A percentile compares a stretch with the other conserved stretches of the same genome.
Conservation (phyloP, 2,888 invertebrate genomes). For the Entomobrya proxima region DNA sequence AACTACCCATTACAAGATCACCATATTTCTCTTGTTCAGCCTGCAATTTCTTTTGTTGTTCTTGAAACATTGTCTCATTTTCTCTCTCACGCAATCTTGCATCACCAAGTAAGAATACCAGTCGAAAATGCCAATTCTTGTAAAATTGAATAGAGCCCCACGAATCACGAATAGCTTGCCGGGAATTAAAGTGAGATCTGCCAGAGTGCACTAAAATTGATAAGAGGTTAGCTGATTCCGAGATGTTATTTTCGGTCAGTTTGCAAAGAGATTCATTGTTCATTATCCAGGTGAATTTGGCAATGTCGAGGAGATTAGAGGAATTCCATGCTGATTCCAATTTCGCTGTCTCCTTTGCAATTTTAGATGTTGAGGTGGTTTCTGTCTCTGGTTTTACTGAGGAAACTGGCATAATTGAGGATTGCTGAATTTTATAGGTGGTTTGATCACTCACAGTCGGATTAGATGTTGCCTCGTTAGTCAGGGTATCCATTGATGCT, state of each 20-base stretch:
- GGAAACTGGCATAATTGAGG: no score
- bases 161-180: not conserved
- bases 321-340: not conserved
- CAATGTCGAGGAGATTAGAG: not conserved
- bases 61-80: not conserved
- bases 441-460: no score
- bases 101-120: conserved; percentile 19
- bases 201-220: not conserved
- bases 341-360: not conserved
- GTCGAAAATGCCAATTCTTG: conserved; percentile 2
- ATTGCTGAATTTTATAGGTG: no score
- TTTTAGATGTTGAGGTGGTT: not conserved
- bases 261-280: conserved; percentile 16
- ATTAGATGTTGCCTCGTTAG: no score
- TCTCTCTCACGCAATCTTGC: not conserved
- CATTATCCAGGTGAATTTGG: conserved; percentile 1
- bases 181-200: not conserved
- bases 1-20: conserved; percentile 7
- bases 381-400: no score
- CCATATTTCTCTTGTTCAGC: conserved; percentile 18
- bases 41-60: not conserved
- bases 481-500: no score
- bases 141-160: not conserved
- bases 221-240: not conserved
- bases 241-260: not conserved